A percentile compares a stretch with the other conserved stretches of the same genome.
Conservation (phyloP, 2,113 vertebrate species). For the Callospermophilus lateralis region DNA sequence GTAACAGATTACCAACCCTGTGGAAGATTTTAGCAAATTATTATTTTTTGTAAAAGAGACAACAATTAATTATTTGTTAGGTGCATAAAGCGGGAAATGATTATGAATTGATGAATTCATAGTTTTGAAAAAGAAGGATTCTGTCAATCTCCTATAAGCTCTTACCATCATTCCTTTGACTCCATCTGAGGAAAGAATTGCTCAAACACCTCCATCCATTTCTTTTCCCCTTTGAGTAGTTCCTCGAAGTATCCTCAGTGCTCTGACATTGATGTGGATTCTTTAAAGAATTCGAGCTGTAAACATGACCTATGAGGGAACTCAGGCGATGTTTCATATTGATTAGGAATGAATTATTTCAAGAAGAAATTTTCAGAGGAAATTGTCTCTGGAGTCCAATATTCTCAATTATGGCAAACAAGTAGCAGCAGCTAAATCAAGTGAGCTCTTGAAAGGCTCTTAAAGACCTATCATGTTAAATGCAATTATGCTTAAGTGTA, state of each 20-base stretch:
- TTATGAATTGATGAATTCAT: not conserved
- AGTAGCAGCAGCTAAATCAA: conserved; percentile 61
- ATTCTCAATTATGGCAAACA: conserved; percentile 66
- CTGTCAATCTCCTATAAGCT: not conserved
- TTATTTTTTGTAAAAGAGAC: conserved; percentile 18
- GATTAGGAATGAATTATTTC: conserved; percentile 78
- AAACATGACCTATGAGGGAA: conserved; percentile 69
- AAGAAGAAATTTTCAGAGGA: conserved; percentile 67
- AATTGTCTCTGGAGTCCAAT: conserved; percentile 53
- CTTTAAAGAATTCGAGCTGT: conserved; percentile 69
- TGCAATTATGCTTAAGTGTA: not conserved
- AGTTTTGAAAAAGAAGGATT: not conserved
- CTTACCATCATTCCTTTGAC: not conserved
- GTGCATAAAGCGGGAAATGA: conserved; percentile 31
- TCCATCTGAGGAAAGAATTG: not conserved
- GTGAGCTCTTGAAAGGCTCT: conserved; percentile 53
- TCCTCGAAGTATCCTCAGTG: conserved; percentile 33
- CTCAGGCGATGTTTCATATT: conserved; percentile 68
- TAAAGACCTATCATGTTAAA: conserved; percentile 28
- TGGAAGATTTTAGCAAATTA: not conserved
- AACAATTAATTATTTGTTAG: not conserved
- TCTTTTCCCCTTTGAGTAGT: not conserved
- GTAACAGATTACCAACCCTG: not conserved
- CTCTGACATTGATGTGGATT: conserved; percentile 61
- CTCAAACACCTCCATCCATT: conserved; percentile 2